Evolutionary conservation across 2,113 vertebrate genomes (phyloP).

Genomic region (Aleadryas rufinucha): DNA sequence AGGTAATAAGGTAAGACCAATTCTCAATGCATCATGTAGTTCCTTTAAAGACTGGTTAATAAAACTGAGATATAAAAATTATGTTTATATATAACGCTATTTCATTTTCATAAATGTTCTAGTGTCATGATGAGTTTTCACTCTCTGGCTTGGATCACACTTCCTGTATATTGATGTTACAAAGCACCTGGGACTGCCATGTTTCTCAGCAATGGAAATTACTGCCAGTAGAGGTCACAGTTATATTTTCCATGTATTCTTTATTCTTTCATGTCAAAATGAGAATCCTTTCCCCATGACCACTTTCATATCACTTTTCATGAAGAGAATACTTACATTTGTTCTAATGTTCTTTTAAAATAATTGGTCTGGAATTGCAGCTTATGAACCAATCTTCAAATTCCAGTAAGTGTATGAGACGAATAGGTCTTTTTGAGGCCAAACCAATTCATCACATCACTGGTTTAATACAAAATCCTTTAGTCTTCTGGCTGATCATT

Average conservation of each 20-base stretch:
- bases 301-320: background rate
- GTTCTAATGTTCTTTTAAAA: background rate
- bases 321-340: background rate
- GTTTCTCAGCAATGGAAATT: background rate
- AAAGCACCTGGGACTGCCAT: background rate
- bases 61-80: background rate
- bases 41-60: background rate
- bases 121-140: background rate
- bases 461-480: background rate
- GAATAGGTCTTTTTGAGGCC: background rate
- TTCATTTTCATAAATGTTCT: background rate
- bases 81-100: background rate
- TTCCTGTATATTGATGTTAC: background rate
- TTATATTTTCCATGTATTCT: background rate
- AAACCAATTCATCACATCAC: constrained; percentile 7
- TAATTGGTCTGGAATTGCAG: background rate
- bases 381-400: background rate
- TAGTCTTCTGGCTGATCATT: background rate
- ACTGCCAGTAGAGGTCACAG: background rate
- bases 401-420: background rate
- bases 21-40: background rate
- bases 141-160: background rate
- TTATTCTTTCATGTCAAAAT: background rate
- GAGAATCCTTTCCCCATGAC: background rate
- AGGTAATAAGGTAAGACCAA: background rate